Base-by-base conservation (phyloP, 2,113 vertebrate species). In the Lota lota region DNA sequence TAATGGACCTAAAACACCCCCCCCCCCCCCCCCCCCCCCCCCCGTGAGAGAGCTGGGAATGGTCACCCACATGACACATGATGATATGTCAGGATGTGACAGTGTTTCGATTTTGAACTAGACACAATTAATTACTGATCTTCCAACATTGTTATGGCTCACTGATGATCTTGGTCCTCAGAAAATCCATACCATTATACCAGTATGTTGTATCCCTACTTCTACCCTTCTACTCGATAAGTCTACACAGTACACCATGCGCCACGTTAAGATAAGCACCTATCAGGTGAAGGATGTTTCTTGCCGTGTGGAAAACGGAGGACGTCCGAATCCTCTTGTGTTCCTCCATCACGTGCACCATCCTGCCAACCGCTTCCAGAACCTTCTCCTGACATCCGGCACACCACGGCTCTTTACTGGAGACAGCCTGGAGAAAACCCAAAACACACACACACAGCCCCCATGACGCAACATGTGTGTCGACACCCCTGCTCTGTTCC, bases 241-340 rank as follows among this genome's bases (percentile, higher is more conserved):
- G n/a, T 57, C n/a, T 1, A 20, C 51, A 22, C 58, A 0, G 60
- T 53, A 51, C 58, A 22, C n/a, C 21, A 22, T 12, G n/a, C 8
- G n/a, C 14, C 4, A 64, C 22, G 62, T 1, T 7, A 40, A 19
- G 58, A 17, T 14, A n/a, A 1, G 3, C 85, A 94, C 93, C 92
- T 77, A 94, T 75, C 53, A 94, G 67, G 51, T 63, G 76, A 7
- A 94, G 85, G 66, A 93, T 83, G 75, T 88, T 91, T 20, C 72
- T 83, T 60, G 88, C 91, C 0, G 84, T 82, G 22, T 87, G 84
- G 18, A 79, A 61, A 5, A 82, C 77, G 50, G 82, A 68, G 60
- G 40, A 8, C 40, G 40, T 14, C 11, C 40, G 12, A 36, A 75
- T 69, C 71, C 68, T 72, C 0, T 24, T 83, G 72, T 90, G 74